Percentiles rank a stretch among this genome's conserved stretches.
Evolutionary conservation across 2,113 vertebrate genomes (phyloP).

Genomic region (Peromyscus maniculatus): DNA sequence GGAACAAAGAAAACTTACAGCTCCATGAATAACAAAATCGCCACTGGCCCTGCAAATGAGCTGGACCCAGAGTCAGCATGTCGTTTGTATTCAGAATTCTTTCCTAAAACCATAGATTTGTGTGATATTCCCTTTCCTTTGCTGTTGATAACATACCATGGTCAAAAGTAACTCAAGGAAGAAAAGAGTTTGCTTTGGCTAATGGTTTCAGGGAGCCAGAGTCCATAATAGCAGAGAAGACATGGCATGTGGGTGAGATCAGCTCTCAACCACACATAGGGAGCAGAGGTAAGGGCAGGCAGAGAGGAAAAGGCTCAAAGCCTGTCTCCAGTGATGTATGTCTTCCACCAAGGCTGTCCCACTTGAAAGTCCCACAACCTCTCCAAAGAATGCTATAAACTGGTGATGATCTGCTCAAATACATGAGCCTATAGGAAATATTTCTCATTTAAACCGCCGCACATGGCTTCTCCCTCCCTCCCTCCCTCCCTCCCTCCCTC

Average conservation of each 20-base stretch:
- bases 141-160: not conserved
- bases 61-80: not conserved
- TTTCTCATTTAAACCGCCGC: not conserved
- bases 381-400: not conserved
- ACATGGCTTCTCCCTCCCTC: not conserved
- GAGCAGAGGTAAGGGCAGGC: not conserved
- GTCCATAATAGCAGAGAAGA: no score
- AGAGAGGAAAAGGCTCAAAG: not conserved
- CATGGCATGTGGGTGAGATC: not conserved
- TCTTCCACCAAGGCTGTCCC: not conserved
- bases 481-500: accelerated
- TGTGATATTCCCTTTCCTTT: not conserved
- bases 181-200: not conserved
- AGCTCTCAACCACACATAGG: not conserved
- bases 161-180: not conserved
- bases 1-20: conserved; percentile 11
- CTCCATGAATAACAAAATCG: not conserved
- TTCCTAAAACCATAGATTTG: not conserved
- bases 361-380: not conserved
- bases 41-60: not conserved
- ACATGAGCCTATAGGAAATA: not conserved
- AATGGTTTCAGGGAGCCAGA: not conserved
- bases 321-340: not conserved
- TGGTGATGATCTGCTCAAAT: not conserved
- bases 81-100: not conserved